Evolutionary conservation across 2,888 invertebrate species (phyloP).

Genomic region (Drosophila percnosoma): DNA sequence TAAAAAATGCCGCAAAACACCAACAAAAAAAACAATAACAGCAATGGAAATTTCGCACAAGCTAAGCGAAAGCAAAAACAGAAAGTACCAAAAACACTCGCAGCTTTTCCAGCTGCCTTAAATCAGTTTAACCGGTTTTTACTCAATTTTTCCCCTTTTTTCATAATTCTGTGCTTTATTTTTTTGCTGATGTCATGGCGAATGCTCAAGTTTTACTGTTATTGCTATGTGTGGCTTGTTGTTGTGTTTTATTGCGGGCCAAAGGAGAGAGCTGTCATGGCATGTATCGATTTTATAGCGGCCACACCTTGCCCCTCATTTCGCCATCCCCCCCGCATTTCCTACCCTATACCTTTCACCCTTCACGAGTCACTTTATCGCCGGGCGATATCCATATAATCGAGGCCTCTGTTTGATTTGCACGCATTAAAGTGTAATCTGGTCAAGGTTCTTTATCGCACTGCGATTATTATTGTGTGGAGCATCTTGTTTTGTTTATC

Average conservation of each 20-base stretch:
- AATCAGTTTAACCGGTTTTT: slow-evolving; percentile 31
- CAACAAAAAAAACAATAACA: not conserved
- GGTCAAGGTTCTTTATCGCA: slow-evolving; percentile 69
- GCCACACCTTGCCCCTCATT: slow-evolving; percentile 40
- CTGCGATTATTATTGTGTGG: slow-evolving; percentile 34
- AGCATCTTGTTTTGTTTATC: slow-evolving; percentile 59
- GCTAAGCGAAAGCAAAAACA: slow-evolving; percentile 8
- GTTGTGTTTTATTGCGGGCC: slow-evolving; percentile 63
- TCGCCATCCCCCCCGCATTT: not conserved
- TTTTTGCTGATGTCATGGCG: slow-evolving; percentile 72
- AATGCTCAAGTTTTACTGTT: slow-evolving; percentile 66
- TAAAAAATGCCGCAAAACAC: slow-evolving; percentile 24
- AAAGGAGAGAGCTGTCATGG: slow-evolving; percentile 63
- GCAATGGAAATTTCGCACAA: slow-evolving; percentile 13
- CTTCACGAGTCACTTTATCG: slow-evolving; percentile 31
- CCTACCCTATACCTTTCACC: not conserved
- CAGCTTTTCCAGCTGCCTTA: slow-evolving; percentile 42
- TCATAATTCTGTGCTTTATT: slow-evolving; percentile 10
- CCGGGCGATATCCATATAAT: slow-evolving; percentile 50
- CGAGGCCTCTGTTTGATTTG: slow-evolving; percentile 70
- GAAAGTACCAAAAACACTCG: slow-evolving; percentile 10
- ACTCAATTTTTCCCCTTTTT: slow-evolving; percentile 23
- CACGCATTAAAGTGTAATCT: slow-evolving; percentile 72
- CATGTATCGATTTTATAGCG: slow-evolving; percentile 73
- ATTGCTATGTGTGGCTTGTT: slow-evolving; percentile 52